These are phyloP conservation scores for Zosterops japonicus DNA, from an alignment of 2,113 vertebrate genomes.

Conservation along the genomic window DNA sequence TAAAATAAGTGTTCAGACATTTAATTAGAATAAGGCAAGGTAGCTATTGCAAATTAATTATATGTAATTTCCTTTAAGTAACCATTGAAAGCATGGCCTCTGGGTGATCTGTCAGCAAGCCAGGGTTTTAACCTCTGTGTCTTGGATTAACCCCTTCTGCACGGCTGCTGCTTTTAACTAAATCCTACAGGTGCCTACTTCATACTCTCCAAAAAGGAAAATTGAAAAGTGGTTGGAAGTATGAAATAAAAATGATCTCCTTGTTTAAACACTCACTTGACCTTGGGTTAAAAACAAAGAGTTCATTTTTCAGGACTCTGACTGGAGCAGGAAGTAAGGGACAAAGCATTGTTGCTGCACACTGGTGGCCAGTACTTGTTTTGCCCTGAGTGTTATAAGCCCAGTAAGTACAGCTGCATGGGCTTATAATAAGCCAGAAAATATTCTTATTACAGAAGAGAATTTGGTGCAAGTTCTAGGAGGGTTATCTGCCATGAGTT, in stretches of 20 bases:
- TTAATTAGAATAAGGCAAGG: constrained; percentile 70
- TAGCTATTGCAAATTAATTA: constrained; percentile 56
- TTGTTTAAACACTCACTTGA: neutral
- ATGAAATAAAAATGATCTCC: neutral
- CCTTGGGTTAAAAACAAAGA: neutral
- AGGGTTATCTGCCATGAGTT: neutral
- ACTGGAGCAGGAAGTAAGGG: neutral
- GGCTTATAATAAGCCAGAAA: neutral
- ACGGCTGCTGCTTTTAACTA: neutral
- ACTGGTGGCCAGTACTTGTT: neutral
- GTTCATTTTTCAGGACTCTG: neutral
- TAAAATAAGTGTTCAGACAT: constrained; percentile 53
- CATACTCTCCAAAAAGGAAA: neutral
- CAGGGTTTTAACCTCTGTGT: constrained; percentile 3
- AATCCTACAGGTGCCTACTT: neutral
- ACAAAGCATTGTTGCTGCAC: accelerated
- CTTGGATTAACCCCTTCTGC: neutral
- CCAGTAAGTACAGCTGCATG: neutral
- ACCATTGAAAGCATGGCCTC: constrained; percentile 33
- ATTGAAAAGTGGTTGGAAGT: neutral
- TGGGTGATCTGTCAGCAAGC: constrained; percentile 9
- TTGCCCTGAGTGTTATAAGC: neutral
- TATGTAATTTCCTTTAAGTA: constrained; percentile 61
- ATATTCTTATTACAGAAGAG: neutral
- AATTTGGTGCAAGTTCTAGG: neutral